Evolutionary conservation across 1,140 invertebrate genomes (phyloP).

Genomic region (Bombus superbus): DNA sequence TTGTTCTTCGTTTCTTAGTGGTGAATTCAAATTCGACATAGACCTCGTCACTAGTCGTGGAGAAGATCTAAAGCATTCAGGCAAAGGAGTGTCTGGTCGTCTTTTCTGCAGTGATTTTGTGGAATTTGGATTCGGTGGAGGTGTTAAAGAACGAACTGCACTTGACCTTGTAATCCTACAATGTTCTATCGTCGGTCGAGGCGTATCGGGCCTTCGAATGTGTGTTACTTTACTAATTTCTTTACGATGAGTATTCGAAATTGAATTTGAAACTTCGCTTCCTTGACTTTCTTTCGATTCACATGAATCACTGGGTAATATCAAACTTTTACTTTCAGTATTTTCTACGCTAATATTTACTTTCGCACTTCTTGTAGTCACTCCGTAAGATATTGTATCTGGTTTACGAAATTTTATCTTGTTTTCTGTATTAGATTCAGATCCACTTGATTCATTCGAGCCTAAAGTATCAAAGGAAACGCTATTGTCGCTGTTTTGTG

Average conservation of each 20-base stretch:
- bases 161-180: conserved; percentile 58
- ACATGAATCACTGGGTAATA: neutral
- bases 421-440: neutral
- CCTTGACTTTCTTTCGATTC: conserved; percentile 31
- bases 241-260: neutral
- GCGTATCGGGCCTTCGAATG: conserved; percentile 34
- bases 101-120: conserved; percentile 44
- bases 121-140: neutral
- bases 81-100: conserved; percentile 71
- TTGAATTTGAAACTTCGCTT: neutral
- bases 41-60: conserved; percentile 62
- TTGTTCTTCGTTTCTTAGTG: conserved; percentile 35
- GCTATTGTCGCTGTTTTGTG: conserved; percentile 16
- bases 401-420: conserved; percentile 10
- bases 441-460: neutral
- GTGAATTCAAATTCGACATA: conserved; percentile 13
- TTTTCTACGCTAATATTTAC: neutral
- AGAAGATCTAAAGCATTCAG: conserved; percentile 29
- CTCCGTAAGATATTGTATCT: neutral
- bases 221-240: conserved; percentile 18
- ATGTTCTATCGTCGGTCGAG: conserved; percentile 33
- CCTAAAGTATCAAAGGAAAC: neutral
- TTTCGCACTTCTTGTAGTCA: conserved; percentile 19
- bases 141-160: conserved; percentile 23
- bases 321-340: conserved; percentile 7